Evolutionary conservation across 2,888 invertebrate genomes (phyloP), one percentile per base, ranked within the genome.

Genomic region (Acanthosepion lycidas): DNA sequence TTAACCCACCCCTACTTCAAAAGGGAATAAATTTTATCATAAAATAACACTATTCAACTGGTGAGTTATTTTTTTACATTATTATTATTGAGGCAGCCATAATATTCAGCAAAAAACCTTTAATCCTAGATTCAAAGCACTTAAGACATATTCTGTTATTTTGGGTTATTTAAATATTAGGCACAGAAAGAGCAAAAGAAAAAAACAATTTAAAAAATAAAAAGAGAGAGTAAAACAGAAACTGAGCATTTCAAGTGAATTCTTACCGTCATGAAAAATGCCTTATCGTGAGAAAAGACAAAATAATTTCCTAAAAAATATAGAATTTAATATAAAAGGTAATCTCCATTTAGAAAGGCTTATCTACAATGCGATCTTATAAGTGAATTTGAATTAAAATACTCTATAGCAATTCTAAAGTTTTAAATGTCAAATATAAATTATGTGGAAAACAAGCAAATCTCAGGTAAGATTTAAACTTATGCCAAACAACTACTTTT

Each of bases 261-360:
- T 78, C 78, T 78, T 78, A 78, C 78, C 78, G 78, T 78, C 78
- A 78, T n/a, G 78, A 33, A 78, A 78, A 78, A 78, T 78, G 78
- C 33, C 78, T 78, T 78, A 78, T 78, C 78, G n/a, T 33, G 78
- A 78, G 78, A 78, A 78, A 78, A 78, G 15, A 78, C 78, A 33
- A 78, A 78, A 78, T 33, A 78, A 78, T 78, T 33, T 78, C 78
- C 78, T 78, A 78, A 78, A 78, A 78, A 78, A 78, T 78, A 78
- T 78, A 78, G 78, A 78, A 78, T 78, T 78, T 78, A 33, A 78
- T 78, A 78, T 12, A 78, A 78, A 78, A 78, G n/a, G n/a, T 78
- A 78, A 78, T 78, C 78, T 78, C n/a, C n/a, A 78, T 78, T 78
- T 78, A 59, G 78, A 78, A 33, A 33, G n/a, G 15, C n/a, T 78